These are phyloP conservation scores for Paragorgia papillata DNA, from an alignment of 92 coral and sea anemone species.

Conservation along the genomic window DNA sequence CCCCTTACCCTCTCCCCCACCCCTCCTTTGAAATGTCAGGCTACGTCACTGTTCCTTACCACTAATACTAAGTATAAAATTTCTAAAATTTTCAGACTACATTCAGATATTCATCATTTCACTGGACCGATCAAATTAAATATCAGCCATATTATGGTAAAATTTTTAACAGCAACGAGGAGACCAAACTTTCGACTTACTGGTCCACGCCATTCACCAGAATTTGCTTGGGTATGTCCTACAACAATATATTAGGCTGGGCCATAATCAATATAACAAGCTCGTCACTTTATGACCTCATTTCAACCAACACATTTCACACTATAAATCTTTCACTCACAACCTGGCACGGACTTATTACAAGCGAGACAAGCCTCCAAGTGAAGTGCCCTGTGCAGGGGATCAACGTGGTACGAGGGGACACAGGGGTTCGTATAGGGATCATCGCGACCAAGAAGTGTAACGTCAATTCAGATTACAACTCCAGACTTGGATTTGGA, in stretches of 20 bases:
- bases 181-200: slow-evolving; percentile 30
- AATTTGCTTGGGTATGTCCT: slow-evolving; percentile 36
- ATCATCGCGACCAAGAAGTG: slow-evolving; percentile 37
- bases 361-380: slow-evolving; percentile 4
- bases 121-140: neutral
- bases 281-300: slow-evolving; percentile 31
- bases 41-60: too few species aligned
- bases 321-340: neutral
- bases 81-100: neutral
- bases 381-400: slow-evolving; percentile 22
- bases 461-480: slow-evolving; percentile 5
- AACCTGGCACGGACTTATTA: slow-evolving; percentile 13
- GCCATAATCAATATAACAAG: neutral
- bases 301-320: slow-evolving; percentile 5
- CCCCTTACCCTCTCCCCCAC: too few species aligned
- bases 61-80: too few species aligned
- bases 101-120: neutral
- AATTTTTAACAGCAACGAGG: neutral
- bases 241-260: slow-evolving; percentile 20
- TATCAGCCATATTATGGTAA: neutral
- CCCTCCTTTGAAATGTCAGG: too few species aligned
- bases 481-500: slow-evolving; percentile 38
- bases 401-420: slow-evolving; percentile 30
- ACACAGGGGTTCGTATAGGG: slow-evolving; percentile 43
- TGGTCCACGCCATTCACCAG: slow-evolving; percentile 12